phyloP scores from a whole-genome alignment of 92 coral and sea anemone species.

The Paragorgia papillata region DNA sequence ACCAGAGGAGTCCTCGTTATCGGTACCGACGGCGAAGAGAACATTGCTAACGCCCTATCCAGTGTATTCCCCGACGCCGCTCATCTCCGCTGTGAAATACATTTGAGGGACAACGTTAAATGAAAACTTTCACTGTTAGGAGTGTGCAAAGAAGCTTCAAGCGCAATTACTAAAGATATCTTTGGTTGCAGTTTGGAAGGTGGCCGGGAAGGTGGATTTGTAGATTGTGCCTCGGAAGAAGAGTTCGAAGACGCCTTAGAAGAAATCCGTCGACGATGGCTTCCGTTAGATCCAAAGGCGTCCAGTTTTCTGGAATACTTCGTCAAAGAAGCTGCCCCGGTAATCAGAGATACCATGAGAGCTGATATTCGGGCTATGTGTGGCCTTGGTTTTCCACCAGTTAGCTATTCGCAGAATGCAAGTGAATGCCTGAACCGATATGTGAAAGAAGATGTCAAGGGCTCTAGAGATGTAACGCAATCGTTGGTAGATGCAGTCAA shows the following conservation, averaged over 20 bases:
- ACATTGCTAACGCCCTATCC: constrained; percentile 24
- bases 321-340: not conserved
- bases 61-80: constrained; percentile 46
- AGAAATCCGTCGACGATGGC: not conserved
- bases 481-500: not conserved
- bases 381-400: constrained; percentile 35
- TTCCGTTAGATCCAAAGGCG: not conserved
- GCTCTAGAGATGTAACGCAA: constrained; percentile 11
- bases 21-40: constrained; percentile 58
- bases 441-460: constrained; percentile 23
- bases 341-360: constrained; percentile 6
- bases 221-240: constrained; percentile 11
- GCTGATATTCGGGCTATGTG: constrained; percentile 29
- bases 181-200: constrained; percentile 10
- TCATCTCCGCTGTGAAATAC: constrained; percentile 56
- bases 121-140: constrained; percentile 1
- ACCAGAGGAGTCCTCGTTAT: constrained; percentile 38
- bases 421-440: constrained; percentile 35
- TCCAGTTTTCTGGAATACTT: not conserved
- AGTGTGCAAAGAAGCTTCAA: not conserved
- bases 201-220: constrained; percentile 14
- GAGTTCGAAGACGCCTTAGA: not conserved
- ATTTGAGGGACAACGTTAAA: constrained; percentile 38
- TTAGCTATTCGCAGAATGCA: constrained; percentile 32
- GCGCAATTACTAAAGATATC: not conserved